Evolutionary conservation across 2,113 vertebrate genomes (phyloP).

Genomic region (Siniperca chuatsi): DNA sequence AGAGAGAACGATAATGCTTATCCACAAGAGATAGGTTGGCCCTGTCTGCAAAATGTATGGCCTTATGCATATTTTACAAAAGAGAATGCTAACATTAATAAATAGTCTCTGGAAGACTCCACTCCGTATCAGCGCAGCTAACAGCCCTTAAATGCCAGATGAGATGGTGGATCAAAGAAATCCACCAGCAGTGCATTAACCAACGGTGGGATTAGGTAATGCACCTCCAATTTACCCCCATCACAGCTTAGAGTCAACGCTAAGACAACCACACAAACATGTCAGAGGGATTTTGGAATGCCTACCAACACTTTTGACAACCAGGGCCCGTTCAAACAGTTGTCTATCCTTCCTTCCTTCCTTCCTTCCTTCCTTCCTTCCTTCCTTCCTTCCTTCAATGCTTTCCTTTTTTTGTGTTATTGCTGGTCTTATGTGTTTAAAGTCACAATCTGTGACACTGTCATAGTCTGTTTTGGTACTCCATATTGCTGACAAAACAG

Average conservation of each 20-base stretch:
- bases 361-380: neutral
- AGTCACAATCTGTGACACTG: neutral
- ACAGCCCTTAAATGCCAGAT: slow-evolving; percentile 61
- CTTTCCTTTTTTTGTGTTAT: neutral
- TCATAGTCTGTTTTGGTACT: neutral
- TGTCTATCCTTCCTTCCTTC: neutral
- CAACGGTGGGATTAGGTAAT: slow-evolving; percentile 55
- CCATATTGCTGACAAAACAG: neutral
- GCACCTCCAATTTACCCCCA: slow-evolving; percentile 42
- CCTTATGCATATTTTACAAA: slow-evolving; percentile 72
- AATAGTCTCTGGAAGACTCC: slow-evolving; percentile 32
- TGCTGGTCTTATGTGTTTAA: neutral
- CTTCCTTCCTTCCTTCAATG: neutral
- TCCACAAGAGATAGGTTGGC: slow-evolving; percentile 44
- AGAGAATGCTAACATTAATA: slow-evolving; percentile 55
- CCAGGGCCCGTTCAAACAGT: neutral
- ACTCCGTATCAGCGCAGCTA: slow-evolving; percentile 9
- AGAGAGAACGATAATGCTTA: slow-evolving; percentile 35
- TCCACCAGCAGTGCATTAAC: slow-evolving; percentile 64
- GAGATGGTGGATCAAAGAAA: slow-evolving; percentile 72
- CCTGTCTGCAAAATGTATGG: slow-evolving; percentile 48
- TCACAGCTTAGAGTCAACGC: slow-evolving; percentile 67
- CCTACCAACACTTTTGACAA: slow-evolving; percentile 47
- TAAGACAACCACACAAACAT: slow-evolving; percentile 67
- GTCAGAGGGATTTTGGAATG: slow-evolving; percentile 63